Evolutionary conservation across 2,113 vertebrate genomes (phyloP).

Genomic region (Ochotona curzoniae): DNA sequence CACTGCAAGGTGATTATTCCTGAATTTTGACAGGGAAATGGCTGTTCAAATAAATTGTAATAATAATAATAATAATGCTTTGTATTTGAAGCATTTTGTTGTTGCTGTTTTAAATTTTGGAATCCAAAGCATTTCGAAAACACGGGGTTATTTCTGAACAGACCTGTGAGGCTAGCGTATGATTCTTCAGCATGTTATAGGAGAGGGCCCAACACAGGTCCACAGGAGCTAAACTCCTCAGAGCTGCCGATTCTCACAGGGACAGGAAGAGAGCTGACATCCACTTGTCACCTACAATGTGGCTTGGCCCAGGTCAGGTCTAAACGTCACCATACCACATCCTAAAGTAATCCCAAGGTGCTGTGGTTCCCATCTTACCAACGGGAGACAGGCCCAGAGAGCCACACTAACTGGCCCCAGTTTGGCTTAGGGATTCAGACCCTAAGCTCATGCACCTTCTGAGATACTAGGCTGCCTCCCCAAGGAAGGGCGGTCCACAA

Average conservation of each 20-base stretch:
- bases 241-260: conserved; percentile 32
- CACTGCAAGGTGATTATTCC: conserved; percentile 84
- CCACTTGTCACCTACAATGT: conserved; percentile 31
- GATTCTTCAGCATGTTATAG: conserved; percentile 69
- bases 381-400: conserved; percentile 46
- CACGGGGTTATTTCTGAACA: conserved; percentile 80
- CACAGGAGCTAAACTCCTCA: conserved; percentile 58
- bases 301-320: conserved; percentile 32
- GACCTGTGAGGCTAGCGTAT: conserved; percentile 74
- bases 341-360: conserved; percentile 32
- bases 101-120: conserved; percentile 50
- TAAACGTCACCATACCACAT: conserved; percentile 40
- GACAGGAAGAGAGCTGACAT: conserved; percentile 50
- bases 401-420: neutral
- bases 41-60: conserved; percentile 84
- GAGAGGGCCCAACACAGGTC: conserved; percentile 56
- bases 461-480: neutral
- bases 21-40: conserved; percentile 85
- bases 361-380: conserved; percentile 29
- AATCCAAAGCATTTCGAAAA: conserved; percentile 80
- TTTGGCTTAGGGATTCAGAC: neutral
- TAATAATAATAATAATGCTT: conserved; percentile 81
- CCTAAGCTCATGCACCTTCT: neutral
- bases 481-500: neutral
- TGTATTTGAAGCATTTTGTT: conserved; percentile 75